phyloP scores from a whole-genome alignment of 2,113 vertebrate genomes.

The Marmota flaviventris region DNA sequence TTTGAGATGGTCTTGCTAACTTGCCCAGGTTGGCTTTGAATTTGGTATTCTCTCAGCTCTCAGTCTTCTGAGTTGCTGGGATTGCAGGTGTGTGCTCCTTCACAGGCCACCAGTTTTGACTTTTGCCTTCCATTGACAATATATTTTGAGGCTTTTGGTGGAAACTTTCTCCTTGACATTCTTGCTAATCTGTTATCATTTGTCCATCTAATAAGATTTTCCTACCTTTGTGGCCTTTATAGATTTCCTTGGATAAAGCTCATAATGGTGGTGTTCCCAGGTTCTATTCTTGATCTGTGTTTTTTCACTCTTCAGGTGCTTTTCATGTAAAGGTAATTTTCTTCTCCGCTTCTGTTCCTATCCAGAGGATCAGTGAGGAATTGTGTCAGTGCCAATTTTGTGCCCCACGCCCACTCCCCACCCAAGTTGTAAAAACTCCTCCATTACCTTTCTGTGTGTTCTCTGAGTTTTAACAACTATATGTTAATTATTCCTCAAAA shows the following conservation, averaged over 20 bases:
- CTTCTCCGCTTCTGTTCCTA: neutral
- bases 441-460: neutral
- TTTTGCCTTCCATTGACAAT: neutral
- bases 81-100: too few relatives aligned
- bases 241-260: neutral
- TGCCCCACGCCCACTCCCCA: neutral
- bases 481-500: conserved; percentile 25
- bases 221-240: neutral
- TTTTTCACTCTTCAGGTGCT: neutral
- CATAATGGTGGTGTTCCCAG: neutral
- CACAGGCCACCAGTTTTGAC: neutral
- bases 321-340: neutral
- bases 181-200: neutral
- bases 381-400: neutral
- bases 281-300: neutral
- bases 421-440: neutral
- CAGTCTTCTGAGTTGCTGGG: too few relatives aligned
- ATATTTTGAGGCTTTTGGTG: neutral
- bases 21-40: too few relatives aligned
- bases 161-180: neutral
- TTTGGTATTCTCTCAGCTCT: too few relatives aligned
- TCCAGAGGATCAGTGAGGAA: neutral
- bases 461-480: neutral
- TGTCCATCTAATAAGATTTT: neutral
- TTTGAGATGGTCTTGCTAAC: too few relatives aligned